Percentiles rank a stretch among this genome's conserved stretches.
phyloP scores from a whole-genome alignment of 2,888 invertebrate species.

The Tortrix viridana region DNA sequence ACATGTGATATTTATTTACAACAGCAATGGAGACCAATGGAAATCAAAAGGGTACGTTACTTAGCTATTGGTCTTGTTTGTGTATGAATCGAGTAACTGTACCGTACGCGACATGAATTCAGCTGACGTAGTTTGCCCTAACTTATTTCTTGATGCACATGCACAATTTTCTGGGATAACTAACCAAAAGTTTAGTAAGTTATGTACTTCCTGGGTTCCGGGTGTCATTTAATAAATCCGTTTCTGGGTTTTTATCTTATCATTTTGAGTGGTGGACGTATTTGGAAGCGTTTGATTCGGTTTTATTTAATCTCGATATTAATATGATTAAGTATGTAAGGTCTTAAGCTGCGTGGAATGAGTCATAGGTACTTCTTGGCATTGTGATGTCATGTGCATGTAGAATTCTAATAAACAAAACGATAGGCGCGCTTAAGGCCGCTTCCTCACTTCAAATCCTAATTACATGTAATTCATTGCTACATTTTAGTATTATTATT shows the following conservation, averaged over 20 bases:
- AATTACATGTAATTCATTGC: no score
- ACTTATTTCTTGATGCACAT: conserved; percentile 43
- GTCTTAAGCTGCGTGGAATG: conserved; percentile 52
- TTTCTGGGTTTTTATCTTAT: conserved; percentile 32
- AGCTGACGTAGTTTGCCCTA: conserved; percentile 58
- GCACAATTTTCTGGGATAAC: conserved; percentile 15
- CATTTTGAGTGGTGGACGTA: conserved; percentile 15
- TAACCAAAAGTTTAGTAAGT: conserved; percentile 4
- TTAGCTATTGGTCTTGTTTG: conserved; percentile 67
- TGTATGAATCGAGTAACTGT: conserved; percentile 74
- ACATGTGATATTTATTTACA: conserved; percentile 68
- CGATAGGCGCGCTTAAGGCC: conserved; percentile 49
- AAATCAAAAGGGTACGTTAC: conserved; percentile 76
- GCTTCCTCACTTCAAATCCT: no score
- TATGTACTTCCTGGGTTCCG: conserved; percentile 3
- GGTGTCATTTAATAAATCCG: conserved; percentile 25
- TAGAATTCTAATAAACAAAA: conserved; percentile 65
- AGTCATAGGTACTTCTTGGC: conserved; percentile 68
- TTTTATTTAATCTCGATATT: conserved; percentile 32
- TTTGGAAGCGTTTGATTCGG: conserved; percentile 19
- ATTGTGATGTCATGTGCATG: conserved; percentile 76
- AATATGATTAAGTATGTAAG: conserved; percentile 41
- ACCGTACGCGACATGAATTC: conserved; percentile 64
- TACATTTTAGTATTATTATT: no score
- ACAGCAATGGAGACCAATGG: conserved; percentile 77